Base-by-base conservation (phyloP, 2,113 vertebrate species). In the Pterocles orientalis region DNA sequence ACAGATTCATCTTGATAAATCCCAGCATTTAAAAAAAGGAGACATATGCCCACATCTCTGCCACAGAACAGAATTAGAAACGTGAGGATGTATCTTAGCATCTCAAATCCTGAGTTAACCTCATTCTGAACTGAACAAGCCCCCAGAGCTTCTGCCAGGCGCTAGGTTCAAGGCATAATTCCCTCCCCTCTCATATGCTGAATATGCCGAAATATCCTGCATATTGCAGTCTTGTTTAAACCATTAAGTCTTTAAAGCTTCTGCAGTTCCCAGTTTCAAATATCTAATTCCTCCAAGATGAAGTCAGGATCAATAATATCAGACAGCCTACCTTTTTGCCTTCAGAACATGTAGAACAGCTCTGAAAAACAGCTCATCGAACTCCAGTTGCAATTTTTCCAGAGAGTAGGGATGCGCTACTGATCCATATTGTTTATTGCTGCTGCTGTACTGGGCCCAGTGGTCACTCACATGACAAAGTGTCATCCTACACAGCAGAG, bases 381-480 rank as follows among this genome's bases (percentile, higher is more conserved):
- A 99, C 93, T 99, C 99, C 92, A 99, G 95, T 47, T 99, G 99
- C 73, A 99, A 97, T 88, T 99, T 99, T 70, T 99, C 99, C 94
- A 98, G 18, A 7, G 99, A 98, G 83, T 99, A 98, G 13, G 98
- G 98, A 89, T 98, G 98, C 8, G 95, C 76, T 39, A 92, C 86
- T 41, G 96, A 91, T 62, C 96, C 98, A 69, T 56, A 69, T 2
- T 96, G 96, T 50, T 97, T 97, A 54, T 93, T 97, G 62, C 95
- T 69, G 71, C 97, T 98, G 93, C 98, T 92, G 14, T 99, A 99
- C 62, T 99, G 99, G 33, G 99, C 98, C 99, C 99, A 99, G 88
- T 99, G 99, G 95, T 99, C 99, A 92, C 99, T 99, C 92, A 99
- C 98, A 36, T 99, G 99, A 73, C 99, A 99, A 81, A 99, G 97